phyloP scores from a whole-genome alignment of 1,140 invertebrate genomes.

The Philotrypesis tridentata region DNA sequence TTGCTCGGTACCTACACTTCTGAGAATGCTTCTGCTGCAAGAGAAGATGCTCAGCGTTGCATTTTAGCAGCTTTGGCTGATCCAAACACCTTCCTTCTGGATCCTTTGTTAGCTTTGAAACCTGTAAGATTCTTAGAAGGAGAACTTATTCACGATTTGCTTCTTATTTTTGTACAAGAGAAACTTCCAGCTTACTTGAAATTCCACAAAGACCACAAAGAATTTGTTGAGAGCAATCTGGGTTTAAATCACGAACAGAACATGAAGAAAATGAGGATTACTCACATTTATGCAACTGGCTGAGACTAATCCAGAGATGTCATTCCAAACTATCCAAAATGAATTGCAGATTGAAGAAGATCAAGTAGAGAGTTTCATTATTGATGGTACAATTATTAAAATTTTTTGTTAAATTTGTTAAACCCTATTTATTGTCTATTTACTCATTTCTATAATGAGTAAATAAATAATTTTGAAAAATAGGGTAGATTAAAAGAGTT shows the following conservation, averaged over 20 bases:
- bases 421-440: constrained; percentile 50
- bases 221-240: constrained; percentile 89
- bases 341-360: constrained; percentile 90
- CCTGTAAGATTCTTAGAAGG: constrained; percentile 97
- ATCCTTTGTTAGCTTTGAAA: constrained; percentile 93
- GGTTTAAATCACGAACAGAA: constrained; percentile 96
- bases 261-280: constrained; percentile 96
- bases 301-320: constrained; percentile 92
- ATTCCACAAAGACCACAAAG: constrained; percentile 95
- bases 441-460: constrained; percentile 35
- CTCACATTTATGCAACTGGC: constrained; percentile 98
- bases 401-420: constrained; percentile 28
- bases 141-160: constrained; percentile 94
- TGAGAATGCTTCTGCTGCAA: constrained; percentile 95
- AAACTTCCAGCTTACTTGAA: constrained; percentile 91
- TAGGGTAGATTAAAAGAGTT: constrained; percentile 63
- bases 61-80: constrained; percentile 96
- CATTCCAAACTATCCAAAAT: constrained; percentile 89
- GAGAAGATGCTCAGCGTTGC: constrained; percentile 97
- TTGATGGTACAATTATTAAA: constrained; percentile 83
- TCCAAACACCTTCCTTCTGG: constrained; percentile 94
- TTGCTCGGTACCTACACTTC: constrained; percentile 95
- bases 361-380: constrained; percentile 96
- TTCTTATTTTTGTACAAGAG: constrained; percentile 97
- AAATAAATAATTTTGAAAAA: constrained; percentile 36